Percentiles rank a stretch among this genome's conserved stretches.
These are phyloP conservation scores for Novumbra hubbsi DNA, from an alignment of 2,797 vertebrate genomes.

Conservation along the genomic window DNA sequence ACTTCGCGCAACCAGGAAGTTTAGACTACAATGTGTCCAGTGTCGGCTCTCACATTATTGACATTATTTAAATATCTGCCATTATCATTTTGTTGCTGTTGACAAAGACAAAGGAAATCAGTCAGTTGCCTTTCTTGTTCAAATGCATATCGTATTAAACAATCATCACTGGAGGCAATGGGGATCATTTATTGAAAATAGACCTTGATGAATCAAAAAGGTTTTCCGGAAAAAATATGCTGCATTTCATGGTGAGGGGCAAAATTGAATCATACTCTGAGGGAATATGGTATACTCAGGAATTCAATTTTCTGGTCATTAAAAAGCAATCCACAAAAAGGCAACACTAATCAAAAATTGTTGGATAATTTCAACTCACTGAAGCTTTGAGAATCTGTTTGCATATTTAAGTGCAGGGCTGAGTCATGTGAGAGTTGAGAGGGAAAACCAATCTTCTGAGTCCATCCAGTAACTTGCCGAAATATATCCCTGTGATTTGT, in stretches of 20 bases:
- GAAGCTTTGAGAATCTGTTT: conserved; percentile 40
- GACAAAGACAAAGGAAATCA: background rate
- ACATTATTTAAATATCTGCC: background rate
- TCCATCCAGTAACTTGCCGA: background rate
- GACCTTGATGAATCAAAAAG: conserved; percentile 31
- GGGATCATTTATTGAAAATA: conserved; percentile 16
- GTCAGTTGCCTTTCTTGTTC: background rate
- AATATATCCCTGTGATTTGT: conserved; percentile 3
- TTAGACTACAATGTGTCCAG: no score
- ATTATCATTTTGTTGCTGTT: background rate
- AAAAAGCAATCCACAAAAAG: conserved; percentile 45
- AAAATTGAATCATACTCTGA: conserved; percentile 28
- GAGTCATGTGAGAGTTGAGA: conserved; percentile 22
- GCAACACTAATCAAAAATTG: conserved; percentile 33
- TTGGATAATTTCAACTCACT: conserved; percentile 43
- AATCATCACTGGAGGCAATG: conserved; percentile 5
- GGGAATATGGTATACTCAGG: conserved; percentile 33
- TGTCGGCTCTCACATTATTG: no score
- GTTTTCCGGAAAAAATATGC: conserved; percentile 22
- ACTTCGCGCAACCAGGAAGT: no score
- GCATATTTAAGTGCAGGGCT: conserved; percentile 33
- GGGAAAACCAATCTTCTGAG: conserved; percentile 15
- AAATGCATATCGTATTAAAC: background rate
- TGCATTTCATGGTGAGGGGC: conserved; percentile 24
- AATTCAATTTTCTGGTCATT: conserved; percentile 46